Evolutionary conservation across 2,888 invertebrate genomes (phyloP).

Genomic region (Orthonevra nobilis): DNA sequence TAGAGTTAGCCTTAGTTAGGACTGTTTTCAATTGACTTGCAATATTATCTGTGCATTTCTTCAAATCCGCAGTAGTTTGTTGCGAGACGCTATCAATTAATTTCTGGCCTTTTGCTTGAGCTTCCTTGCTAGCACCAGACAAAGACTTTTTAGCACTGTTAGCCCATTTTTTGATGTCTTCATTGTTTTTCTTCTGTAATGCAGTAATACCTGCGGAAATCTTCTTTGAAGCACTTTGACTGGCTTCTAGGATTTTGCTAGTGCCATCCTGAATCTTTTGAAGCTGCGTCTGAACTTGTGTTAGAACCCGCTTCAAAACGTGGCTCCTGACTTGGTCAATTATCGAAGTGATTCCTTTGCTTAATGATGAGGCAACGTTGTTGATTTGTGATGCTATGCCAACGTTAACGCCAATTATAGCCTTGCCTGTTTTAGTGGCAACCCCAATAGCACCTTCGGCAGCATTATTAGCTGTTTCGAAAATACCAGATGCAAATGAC

Average conservation of each 20-base stretch:
- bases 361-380: too few species aligned
- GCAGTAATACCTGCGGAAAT: slow-evolving; percentile 1
- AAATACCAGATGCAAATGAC: slow-evolving; percentile 5
- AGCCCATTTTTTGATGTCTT: slow-evolving; percentile 20
- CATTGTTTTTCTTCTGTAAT: slow-evolving; percentile 7
- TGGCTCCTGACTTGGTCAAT: not conserved
- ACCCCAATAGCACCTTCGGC: slow-evolving; percentile 8
- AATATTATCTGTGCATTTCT: slow-evolving; percentile 11
- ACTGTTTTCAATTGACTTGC: slow-evolving; percentile 12
- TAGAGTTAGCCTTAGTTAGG: slow-evolving; percentile 23
- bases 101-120: slow-evolving; percentile 22
- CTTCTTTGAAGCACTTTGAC: not conserved
- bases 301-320: not conserved
- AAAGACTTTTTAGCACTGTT: slow-evolving; percentile 15
- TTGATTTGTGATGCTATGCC: not conserved
- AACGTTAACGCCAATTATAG: not conserved
- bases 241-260: not conserved
- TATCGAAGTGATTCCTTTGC: too few species aligned
- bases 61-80: slow-evolving; percentile 14
- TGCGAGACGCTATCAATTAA: slow-evolving; percentile 15
- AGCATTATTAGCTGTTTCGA: not conserved
- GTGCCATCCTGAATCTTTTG: not conserved
- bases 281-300: not conserved
- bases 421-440: not conserved
- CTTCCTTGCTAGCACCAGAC: slow-evolving; percentile 19